Base-by-base conservation (phyloP, 2,797 vertebrate genomes). In the Cossypha heuglini region DNA sequence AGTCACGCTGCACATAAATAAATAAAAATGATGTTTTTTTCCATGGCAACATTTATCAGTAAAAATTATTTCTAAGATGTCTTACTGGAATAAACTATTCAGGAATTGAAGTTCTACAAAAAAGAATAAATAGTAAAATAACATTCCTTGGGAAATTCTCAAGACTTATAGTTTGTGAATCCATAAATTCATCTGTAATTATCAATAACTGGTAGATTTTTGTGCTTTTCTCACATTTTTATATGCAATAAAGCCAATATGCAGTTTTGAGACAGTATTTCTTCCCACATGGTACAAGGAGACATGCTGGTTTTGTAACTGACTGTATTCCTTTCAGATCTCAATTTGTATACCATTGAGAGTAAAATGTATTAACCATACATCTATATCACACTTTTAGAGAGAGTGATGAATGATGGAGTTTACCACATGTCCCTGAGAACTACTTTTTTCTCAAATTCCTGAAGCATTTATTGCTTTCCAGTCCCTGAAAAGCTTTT, bases 351-450 rank as follows among this genome's bases (percentile, higher is more conserved):
- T 52, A 62, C 88, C 94, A 57, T 24, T 73, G 82, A 97, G 89
- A 96, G 88, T 62, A 92, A 75, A 96, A 95, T 88, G 78, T 94
- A 68, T 90, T 96, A 94, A 82, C 46, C 59, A 43, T 83, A 86
- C 43, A 89, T 91, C 77, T 96, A 31, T 93, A 96, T 52, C 28
- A 76, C 45, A 80, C 48, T 58, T 61, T 68, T 73, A 94, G 77
- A 77, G 45, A 77, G 31, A 89, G 57, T 77, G 76, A 88, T 71
- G 88, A 61, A 78, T 86, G 55, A 94, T 62, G 48, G 6, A 49
- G 71, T 90, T 96, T 94, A 86, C 67, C 38, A 95, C 43, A 43
- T 72, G 45, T 93, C 80, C 69, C 86, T 92, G 85, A 86, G 79
- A 97, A 76, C 22, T 83, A 55, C 58, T 95, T 72, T 67, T 67